Conservation (phyloP, 2,797 vertebrate species). For the Ctenopoma multispine region DNA sequence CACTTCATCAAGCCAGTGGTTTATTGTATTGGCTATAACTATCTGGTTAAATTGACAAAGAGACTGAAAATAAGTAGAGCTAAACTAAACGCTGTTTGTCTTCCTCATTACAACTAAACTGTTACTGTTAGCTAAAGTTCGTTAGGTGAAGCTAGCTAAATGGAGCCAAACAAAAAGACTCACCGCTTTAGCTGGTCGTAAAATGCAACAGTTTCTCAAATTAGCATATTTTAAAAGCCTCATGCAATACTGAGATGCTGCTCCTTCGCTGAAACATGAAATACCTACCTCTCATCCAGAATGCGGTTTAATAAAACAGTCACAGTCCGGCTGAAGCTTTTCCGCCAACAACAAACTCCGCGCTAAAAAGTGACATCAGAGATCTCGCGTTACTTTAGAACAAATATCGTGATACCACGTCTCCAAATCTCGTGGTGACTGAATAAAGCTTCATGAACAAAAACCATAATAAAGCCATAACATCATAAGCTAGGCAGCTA, state of each 20-base stretch:
- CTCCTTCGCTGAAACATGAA: rapidly evolving
- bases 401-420: constrained; percentile 29
- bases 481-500: not conserved
- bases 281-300: rapidly evolving
- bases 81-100: not conserved
- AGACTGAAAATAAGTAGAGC: not conserved
- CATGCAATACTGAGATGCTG: not conserved
- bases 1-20: not conserved
- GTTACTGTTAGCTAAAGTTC: not conserved
- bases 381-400: constrained; percentile 46
- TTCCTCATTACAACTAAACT: not conserved
- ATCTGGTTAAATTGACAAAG: not conserved
- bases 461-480: not conserved
- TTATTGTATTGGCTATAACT: not conserved
- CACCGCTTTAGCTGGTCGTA: constrained; percentile 42
- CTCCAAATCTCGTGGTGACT: too few species aligned
- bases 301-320: not conserved
- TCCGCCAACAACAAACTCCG: constrained; percentile 79
- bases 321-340: constrained; percentile 16
- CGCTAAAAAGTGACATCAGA: constrained; percentile 79
- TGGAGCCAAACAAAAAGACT: constrained; percentile 29
- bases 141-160: constrained; percentile 18
- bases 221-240: not conserved
- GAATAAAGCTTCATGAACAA: not conserved
- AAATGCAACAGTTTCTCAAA: constrained; percentile 1